Evolutionary conservation across 30 jellyfish, hydroid and myxozoan species (phyloP), one percentile per base, ranked within the genome.

Genomic region (Aurelia coerulea): DNA sequence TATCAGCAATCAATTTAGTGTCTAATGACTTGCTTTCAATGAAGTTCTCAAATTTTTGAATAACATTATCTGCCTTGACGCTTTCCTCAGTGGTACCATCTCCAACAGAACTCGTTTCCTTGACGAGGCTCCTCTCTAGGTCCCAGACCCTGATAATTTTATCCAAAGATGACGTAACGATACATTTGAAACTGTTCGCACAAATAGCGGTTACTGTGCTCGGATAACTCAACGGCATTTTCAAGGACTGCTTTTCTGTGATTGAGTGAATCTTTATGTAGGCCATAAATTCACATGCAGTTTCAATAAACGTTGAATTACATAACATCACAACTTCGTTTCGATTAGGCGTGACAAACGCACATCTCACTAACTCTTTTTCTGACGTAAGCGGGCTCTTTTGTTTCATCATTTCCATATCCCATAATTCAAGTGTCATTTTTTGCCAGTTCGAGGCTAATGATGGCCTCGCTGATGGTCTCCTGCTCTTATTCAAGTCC

Each of bases 71-170:
- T 5, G 50, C 68, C 35, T 50, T 63, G 9, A 10, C 80, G 33
- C 29, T n/a, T 59, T 13, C 71, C 10, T 14, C 50, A 42, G 16
- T 52, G 11, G n/a, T 46, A 10, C 13, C 32, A 37, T 59, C 51
- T 11, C 41, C 69, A 4, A 71, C 12, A 2, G 79, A 7, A 14
- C 60, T 58, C 62, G 73, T 10, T 29, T 37, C 90, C 53, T 42
- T 35, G 19, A 73, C 90, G 74, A 65, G 80, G 75, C 65, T 86
- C 51, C 93, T 64, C 46, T 86, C 95, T 39, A 86, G 80, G 73
- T 88, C 79, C 96, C 96, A 88, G 64, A 88, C 91, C 13, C 96
- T 65, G 58, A 88, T 78, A 2, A 78, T 88, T 56, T 88, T 88
- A 58, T 88, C 96, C 42, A 82, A 66, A 23, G 96, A 88, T 19